Conservation (phyloP, 2,888 invertebrate species). For the Drosophila rellima region DNA sequence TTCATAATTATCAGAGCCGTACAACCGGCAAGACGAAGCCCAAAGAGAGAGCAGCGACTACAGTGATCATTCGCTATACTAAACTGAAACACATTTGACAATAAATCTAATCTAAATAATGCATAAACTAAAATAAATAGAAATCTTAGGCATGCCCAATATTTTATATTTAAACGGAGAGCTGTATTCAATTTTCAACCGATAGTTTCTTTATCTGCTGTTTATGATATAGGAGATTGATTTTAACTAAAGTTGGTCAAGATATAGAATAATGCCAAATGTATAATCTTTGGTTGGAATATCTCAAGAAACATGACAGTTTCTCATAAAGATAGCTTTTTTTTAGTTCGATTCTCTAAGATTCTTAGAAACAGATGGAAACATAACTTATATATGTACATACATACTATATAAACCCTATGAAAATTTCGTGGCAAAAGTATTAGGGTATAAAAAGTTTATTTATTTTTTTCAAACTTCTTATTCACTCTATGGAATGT, state of each 20-base stretch:
- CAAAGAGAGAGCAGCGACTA: slow-evolving; percentile 1
- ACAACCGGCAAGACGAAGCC: slow-evolving; percentile 31
- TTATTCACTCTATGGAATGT: slow-evolving; percentile 29
- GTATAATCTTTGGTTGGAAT: neutral
- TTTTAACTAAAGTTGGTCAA: no score
- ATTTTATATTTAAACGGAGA: neutral
- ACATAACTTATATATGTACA: no score
- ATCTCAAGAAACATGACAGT: neutral
- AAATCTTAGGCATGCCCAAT: neutral
- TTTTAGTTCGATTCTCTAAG: no score
- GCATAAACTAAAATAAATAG: neutral
- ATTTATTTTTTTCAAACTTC: neutral
- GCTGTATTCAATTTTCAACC: neutral
- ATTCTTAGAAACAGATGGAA: no score
- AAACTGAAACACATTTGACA: slow-evolving; percentile 1
- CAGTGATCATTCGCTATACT: slow-evolving; percentile 3
- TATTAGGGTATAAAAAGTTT: neutral
- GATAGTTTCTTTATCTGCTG: neutral
- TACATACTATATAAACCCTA: no score
- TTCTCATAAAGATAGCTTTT: no score
- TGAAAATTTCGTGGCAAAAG: no score
- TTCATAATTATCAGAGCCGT: slow-evolving; percentile 55
- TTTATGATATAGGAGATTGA: neutral
- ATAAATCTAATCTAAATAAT: neutral
- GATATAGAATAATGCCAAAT: neutral